Evolutionary conservation across 2,888 invertebrate species (phyloP), one percentile per base, ranked within the genome.

Genomic region (Notodonta dromedarius): DNA sequence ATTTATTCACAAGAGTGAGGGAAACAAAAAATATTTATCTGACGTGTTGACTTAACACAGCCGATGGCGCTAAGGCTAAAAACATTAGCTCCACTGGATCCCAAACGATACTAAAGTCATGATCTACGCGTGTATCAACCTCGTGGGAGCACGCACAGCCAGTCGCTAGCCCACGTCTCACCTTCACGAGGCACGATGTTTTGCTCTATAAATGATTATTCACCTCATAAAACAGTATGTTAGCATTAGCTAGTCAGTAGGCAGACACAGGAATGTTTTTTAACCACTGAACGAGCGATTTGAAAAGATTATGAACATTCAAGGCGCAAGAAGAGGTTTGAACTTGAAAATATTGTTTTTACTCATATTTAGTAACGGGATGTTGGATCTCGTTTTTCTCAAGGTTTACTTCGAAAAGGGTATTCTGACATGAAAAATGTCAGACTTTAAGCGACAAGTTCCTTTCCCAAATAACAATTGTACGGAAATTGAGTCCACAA

Each of bases 131-230:
- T 46, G 16, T 16, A 50, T 48, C 50, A 6, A 16, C 39, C 13
- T 39, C 54, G 39, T 54, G 39, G 39, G 39, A 54, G 54, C 54
- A 46, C 5, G 5, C 46, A 46, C 13, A 35, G 24, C 24, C 44
- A 24, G 9, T 32, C 9, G 32, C 32, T 24, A 32, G 11, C 52
- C 52, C 52, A 52, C 52, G 52, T 52, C 32, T 32, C 52, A 32
- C 52, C 52, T 52, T 52, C 52, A 52, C 52, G 12, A 32, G 16
- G 9, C 16, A 51, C 9, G 52, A 52, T 52, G 52, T 32, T 52
- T 52, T 52, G 52, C 13, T 32, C 52, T 32, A 52, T 52, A 52
- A 32, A 52, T 52, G 32, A 32, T 51, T n/a, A 4, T 16, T 51
- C 14, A 51, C 51, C 5, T 16, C 16, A 24, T 51, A 51, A 51